phyloP scores from a whole-genome alignment of 2,113 vertebrate species.

The Vicugna pacos region DNA sequence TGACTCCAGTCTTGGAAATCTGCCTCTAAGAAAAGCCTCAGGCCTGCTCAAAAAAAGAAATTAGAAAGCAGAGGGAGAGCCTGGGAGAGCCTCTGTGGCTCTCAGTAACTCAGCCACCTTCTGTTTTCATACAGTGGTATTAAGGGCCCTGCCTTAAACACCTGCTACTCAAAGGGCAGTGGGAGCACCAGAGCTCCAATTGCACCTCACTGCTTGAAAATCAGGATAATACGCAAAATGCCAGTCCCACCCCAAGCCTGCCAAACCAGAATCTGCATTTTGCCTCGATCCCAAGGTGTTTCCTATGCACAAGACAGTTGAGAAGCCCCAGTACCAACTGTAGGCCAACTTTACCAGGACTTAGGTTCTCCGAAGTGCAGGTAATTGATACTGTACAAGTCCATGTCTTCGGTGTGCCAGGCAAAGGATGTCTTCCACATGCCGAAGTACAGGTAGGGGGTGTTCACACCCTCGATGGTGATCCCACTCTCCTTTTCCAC shows the following conservation, averaged over 20 bases:
- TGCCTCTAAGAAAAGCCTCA: slow-evolving; percentile 59
- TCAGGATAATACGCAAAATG: neutral
- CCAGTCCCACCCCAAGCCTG: neutral
- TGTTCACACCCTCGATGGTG: slow-evolving; percentile 97
- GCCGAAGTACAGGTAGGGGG: slow-evolving; percentile 96
- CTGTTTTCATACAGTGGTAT: fast-evolving
- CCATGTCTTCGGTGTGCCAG: slow-evolving; percentile 99
- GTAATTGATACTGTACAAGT: slow-evolving; percentile 98
- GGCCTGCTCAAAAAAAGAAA: slow-evolving; percentile 61
- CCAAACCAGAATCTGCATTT: neutral
- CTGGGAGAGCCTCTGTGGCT: neutral
- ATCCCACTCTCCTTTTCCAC: slow-evolving; percentile 96
- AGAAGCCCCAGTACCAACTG: neutral
- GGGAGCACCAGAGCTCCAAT: neutral
- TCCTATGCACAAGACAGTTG: neutral
- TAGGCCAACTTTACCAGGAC: slow-evolving; percentile 91
- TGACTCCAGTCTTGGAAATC: slow-evolving; percentile 54
- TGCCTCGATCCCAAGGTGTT: neutral
- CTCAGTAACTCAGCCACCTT: neutral
- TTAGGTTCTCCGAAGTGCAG: slow-evolving; percentile 98
- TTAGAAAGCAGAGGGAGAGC: neutral
- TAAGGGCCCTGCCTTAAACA: neutral
- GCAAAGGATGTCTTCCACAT: slow-evolving; percentile 99
- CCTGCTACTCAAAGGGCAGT: neutral
- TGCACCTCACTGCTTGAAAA: neutral